Evolutionary conservation across 2,888 invertebrate species (phyloP).

Genomic region (Corbicula japonica): DNA sequence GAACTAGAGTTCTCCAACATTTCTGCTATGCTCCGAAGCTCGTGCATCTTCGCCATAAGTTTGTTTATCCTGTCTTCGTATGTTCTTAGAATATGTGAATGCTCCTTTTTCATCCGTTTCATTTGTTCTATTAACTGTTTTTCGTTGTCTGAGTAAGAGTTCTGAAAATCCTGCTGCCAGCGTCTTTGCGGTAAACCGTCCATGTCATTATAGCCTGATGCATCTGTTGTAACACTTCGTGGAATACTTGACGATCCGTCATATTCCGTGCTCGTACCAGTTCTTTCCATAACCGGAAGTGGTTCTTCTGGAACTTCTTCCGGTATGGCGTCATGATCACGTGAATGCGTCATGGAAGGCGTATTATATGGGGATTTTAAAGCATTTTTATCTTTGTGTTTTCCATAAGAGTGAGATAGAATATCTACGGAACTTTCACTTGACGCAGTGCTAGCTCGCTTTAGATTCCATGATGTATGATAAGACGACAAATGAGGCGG

Average conservation of each 20-base stretch:
- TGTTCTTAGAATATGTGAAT: constrained; percentile 79
- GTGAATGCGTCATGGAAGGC: constrained; percentile 61
- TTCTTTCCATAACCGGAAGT: constrained; percentile 63
- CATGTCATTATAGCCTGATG: constrained; percentile 36
- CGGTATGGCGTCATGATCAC: constrained; percentile 73
- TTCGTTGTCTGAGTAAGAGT: constrained; percentile 84
- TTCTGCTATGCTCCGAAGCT: constrained; percentile 82
- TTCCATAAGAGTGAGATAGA: constrained; percentile 65
- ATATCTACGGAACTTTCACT: constrained; percentile 77
- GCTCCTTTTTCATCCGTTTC: constrained; percentile 83
- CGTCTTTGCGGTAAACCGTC: constrained; percentile 53
- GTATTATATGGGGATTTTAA: constrained; percentile 36
- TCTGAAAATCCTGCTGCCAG: constrained; percentile 72
- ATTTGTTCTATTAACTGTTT: constrained; percentile 85
- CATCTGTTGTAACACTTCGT: constrained; percentile 49
- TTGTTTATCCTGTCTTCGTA: constrained; percentile 84
- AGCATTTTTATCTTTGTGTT: constrained; percentile 65
- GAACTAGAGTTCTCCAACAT: constrained; percentile 83
- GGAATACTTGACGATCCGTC: constrained; percentile 67
- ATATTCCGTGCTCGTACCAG: constrained; percentile 63
- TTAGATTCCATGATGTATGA: constrained; percentile 67
- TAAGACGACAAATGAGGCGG: constrained; percentile 48
- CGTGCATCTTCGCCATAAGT: constrained; percentile 84
- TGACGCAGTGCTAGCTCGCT: constrained; percentile 72
- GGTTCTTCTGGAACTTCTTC: constrained; percentile 71